phyloP scores from a whole-genome alignment of 2,888 invertebrate genomes.

The Eupithecia pulchellata region DNA sequence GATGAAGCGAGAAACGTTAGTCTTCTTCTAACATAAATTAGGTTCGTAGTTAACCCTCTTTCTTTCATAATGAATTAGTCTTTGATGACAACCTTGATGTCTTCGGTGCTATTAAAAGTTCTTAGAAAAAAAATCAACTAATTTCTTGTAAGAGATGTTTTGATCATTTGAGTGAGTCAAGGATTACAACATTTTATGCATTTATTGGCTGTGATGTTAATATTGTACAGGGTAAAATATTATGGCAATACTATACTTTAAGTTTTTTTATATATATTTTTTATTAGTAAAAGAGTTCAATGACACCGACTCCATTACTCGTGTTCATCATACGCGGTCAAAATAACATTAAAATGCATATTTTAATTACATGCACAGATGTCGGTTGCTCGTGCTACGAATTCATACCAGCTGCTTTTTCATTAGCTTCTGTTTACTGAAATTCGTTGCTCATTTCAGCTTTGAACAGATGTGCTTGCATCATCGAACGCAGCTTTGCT shows the following conservation, averaged over 20 bases:
- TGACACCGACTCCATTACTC: not conserved
- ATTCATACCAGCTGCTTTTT: slow-evolving; percentile 2
- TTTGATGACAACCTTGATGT: not conserved
- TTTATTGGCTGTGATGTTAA: too few species aligned
- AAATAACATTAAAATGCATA: not conserved
- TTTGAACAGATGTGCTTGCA: slow-evolving; percentile 24
- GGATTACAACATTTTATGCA: too few species aligned
- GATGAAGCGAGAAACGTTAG: too few species aligned
- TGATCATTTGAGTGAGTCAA: too few species aligned
- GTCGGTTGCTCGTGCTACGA: not conserved
- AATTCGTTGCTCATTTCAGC: slow-evolving; percentile 20
- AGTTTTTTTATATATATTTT: too few species aligned
- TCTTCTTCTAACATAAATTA: too few species aligned
- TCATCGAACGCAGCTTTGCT: slow-evolving; percentile 15
- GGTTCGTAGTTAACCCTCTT: too few species aligned
- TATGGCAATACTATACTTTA: too few species aligned
- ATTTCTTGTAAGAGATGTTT: not conserved
- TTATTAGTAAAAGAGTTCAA: not conserved
- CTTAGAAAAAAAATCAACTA: too few species aligned
- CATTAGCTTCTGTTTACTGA: slow-evolving; percentile 14
- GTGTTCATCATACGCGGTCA: not conserved
- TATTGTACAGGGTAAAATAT: too few species aligned
- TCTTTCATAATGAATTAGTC: too few species aligned
- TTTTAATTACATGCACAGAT: not conserved
- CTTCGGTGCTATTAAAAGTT: not conserved